phyloP scores from a whole-genome alignment of 2,888 invertebrate species.

The Nephrotoma guestfalica region DNA sequence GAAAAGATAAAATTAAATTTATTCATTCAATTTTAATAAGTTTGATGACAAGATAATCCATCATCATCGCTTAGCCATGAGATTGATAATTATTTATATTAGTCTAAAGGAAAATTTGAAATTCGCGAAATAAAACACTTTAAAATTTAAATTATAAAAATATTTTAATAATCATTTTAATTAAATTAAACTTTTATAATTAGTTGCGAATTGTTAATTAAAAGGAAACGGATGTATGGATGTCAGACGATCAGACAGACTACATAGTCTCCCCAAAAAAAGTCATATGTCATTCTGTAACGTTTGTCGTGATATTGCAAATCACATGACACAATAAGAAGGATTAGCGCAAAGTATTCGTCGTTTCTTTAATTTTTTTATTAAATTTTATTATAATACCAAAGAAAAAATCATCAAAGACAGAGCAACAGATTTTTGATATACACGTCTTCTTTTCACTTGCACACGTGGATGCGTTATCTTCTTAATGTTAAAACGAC shows the following conservation, averaged over 20 bases:
- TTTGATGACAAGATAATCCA: background rate
- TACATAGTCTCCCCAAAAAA: background rate
- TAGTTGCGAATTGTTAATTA: background rate
- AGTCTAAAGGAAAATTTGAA: background rate
- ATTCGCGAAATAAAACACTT: background rate
- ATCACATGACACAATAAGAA: background rate
- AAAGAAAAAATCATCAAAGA: background rate
- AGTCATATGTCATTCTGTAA: background rate
- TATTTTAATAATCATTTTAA: background rate
- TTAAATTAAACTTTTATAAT: background rate
- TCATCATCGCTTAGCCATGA: constrained; percentile 1
- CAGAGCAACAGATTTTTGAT: background rate
- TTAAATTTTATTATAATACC: background rate
- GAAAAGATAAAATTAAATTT: background rate
- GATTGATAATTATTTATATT: background rate
- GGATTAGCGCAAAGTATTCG: background rate
- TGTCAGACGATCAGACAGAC: background rate
- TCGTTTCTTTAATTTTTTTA: background rate
- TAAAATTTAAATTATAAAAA: background rate
- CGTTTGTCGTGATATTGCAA: background rate
- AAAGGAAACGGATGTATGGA: constrained; percentile 1
- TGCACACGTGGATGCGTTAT: background rate
- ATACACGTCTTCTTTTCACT: background rate
- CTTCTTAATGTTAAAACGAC: background rate
- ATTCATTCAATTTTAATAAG: background rate